Base-by-base conservation (phyloP, 2,888 invertebrate genomes). In the Diplazon laetatorius region DNA sequence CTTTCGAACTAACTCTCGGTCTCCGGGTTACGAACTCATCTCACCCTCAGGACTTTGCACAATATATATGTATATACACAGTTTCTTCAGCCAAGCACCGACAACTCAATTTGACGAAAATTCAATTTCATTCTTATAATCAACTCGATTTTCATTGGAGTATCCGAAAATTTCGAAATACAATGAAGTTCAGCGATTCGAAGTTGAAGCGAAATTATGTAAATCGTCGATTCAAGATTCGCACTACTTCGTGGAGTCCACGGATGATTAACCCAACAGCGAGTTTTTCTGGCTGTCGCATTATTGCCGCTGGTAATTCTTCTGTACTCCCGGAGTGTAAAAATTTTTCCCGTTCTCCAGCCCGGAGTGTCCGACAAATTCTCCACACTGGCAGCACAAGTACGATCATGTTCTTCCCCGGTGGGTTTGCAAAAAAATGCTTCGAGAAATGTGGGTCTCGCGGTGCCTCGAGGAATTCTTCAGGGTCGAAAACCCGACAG, bases 341-440 rank as follows among this genome's bases (percentile, higher is more conserved):
- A 52, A 66, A 66, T 66, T 66, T 39, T 66, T 66, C 42, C 66
- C 37, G 37, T 35, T 18, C 39, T n/a, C 16, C 44, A 16, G 12
- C 16, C 12, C 50, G n/a, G 55, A 2, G 22, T 16, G 57, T 10
- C 30, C 42, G 14, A 63, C 44, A 25, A 18, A 42, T 57, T 30
- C 55, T 22, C 42, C 44, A 20, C 55, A 57, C 44, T 42, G 39
- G 25, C 25, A 55, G 35, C 55, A 14, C 30, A 42, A 30, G 55
- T 68, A 44, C 42, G 46, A 57, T 68, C 20, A 44, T 25, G 22
- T 22, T 42, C 57, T n/a, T n/a, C n/a, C n/a, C n/a, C n/a, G 68
- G 42, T 25, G 30, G 50, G 50, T 50, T 37, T 48, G 25, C 18
- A 35, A 60, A 70, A n/a, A 70, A 25, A 39, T 70, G 50, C 14